Conservation (phyloP, 2,888 invertebrate genomes). For the Drosophila cognata region DNA sequence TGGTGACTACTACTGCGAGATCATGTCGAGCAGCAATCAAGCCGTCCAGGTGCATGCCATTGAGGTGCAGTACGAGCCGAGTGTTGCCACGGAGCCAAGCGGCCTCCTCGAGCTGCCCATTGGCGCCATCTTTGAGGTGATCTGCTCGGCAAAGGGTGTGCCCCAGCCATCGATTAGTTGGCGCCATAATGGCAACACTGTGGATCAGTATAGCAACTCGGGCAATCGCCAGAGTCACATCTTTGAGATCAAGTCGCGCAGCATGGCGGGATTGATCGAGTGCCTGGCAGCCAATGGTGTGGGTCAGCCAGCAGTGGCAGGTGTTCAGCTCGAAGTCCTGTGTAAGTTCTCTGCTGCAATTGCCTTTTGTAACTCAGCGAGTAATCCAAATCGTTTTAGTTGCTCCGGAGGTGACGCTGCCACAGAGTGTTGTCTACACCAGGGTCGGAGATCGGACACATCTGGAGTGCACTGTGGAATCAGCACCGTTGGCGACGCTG, state of each 20-base stretch:
- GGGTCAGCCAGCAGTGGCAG: constrained; percentile 89
- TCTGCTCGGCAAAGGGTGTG: constrained; percentile 90
- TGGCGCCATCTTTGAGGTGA: constrained; percentile 91
- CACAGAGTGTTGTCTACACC: constrained; percentile 90
- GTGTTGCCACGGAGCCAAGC: constrained; percentile 88
- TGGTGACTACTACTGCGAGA: constrained; percentile 87
- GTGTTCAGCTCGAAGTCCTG: constrained; percentile 89
- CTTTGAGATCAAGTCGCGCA: constrained; percentile 86
- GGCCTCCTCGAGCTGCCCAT: constrained; percentile 90
- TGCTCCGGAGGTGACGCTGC: constrained; percentile 89
- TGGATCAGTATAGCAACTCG: constrained; percentile 72
- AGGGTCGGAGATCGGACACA: constrained; percentile 89
- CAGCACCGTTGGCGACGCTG: constrained; percentile 89
- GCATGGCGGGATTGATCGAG: constrained; percentile 90
- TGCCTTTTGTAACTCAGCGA: not conserved
- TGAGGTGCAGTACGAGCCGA: constrained; percentile 91
- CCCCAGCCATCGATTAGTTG: constrained; percentile 91
- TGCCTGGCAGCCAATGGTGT: constrained; percentile 91
- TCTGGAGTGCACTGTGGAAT: constrained; percentile 89
- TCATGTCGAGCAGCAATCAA: constrained; percentile 79
- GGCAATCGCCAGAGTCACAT: constrained; percentile 82
- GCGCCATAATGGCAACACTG: constrained; percentile 84
- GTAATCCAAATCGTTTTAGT: constrained; percentile 85
- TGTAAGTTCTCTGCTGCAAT: constrained; percentile 86
- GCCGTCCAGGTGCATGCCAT: constrained; percentile 89